Base-by-base conservation (phyloP, 2,113 vertebrate species). In the Carassius auratus region DNA sequence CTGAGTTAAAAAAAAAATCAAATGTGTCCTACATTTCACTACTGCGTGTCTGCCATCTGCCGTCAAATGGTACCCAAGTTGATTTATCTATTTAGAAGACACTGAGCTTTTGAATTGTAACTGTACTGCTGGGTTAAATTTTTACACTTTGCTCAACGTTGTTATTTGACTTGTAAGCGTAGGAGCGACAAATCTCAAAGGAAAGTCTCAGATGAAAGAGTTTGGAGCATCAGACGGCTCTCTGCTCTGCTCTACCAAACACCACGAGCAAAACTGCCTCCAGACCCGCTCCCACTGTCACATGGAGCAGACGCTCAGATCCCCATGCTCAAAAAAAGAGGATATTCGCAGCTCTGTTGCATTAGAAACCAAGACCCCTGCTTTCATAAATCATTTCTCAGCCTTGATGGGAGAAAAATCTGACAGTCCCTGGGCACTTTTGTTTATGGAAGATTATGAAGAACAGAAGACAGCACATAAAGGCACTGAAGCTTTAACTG, bases 391-490 rank as follows among this genome's bases (percentile, higher is more conserved):
- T 73, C 50, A 83, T 83, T 83, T 59, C 30, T 73, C 50, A 83
- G 81, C 68, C 50, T 83, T 73, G 66, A 73, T 83, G 26, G 30
- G 14, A 23, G 81, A 59, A 57, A 71, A 83, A 42, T 73, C 52
- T 45, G 68, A 59, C 81, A 83, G 12, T 59, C 81, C 81, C 66
- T 59, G 50, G 50, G 50, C 50, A 73, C 81, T 83, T 83, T 83
- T 83, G 81, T 83, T 83, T 83, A 73, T 59, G 66, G 68, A 83
- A 73, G 50, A 83, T 83, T 73, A 83, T 83, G 81, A 83, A 83
- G 81, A 74, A 83, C 81, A 83, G 50, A 73, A 57, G 33, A 83
- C 81, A 74, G 68, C 81, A 73, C 68, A 83, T 83, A 83, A 73
- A 83, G 33, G 21, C 81, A 1, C 81, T 73, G 68, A 42, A 59